phyloP scores from a whole-genome alignment of 2,888 invertebrate species.

The Polylopha cassiicola region DNA sequence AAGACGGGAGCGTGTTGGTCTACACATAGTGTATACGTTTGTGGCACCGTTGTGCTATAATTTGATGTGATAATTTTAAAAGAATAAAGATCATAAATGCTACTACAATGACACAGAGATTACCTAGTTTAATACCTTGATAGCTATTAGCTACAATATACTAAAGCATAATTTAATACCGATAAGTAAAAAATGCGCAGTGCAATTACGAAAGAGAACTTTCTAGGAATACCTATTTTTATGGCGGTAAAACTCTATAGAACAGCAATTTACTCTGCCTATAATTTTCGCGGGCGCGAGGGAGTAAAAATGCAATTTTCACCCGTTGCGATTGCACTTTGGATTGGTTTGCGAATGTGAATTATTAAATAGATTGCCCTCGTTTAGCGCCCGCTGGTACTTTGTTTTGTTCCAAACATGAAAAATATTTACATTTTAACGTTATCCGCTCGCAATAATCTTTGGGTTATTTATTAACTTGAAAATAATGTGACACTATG shows the following conservation, averaged over 20 bases:
- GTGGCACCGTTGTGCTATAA: too few species aligned
- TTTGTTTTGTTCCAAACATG: conserved; percentile 15
- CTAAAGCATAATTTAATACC: too few species aligned
- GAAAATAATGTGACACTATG: too few species aligned
- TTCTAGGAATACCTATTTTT: conserved; percentile 31
- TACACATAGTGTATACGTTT: too few species aligned
- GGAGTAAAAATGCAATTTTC: conserved; percentile 63
- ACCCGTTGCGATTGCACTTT: conserved; percentile 49
- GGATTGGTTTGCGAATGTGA: conserved; percentile 47
- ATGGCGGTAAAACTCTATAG: conserved; percentile 40
- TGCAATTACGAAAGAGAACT: conserved; percentile 17
- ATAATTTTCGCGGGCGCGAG: conserved; percentile 49
- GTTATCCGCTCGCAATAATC: too few species aligned
- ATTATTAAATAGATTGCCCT: conserved; percentile 55
- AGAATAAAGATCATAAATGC: too few species aligned
- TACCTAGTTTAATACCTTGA: too few species aligned
- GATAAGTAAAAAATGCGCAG: conserved; percentile 17
- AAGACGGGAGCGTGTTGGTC: too few species aligned
- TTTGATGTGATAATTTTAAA: too few species aligned
- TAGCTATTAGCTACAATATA: too few species aligned
- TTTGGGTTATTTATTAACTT: too few species aligned
- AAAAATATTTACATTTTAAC: conserved; percentile 6
- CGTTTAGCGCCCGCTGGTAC: conserved; percentile 24
- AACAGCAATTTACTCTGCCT: conserved; percentile 46
- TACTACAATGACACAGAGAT: too few species aligned